These are phyloP conservation scores for Atherinomorus stipes DNA, from an alignment of 2,113 vertebrate genomes.

Conservation along the genomic window DNA sequence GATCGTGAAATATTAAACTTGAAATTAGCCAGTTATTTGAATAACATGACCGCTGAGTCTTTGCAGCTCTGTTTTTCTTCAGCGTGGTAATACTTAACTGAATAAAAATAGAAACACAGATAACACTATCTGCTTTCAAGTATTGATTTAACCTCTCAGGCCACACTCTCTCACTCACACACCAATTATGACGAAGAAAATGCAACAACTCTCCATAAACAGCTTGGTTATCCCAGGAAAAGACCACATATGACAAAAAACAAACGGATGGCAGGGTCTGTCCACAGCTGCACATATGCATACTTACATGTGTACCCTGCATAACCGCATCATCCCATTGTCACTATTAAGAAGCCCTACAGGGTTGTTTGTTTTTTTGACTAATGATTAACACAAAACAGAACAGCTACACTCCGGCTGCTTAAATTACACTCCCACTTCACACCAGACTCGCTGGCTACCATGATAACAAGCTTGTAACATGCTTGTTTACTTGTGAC, in stretches of 20 bases:
- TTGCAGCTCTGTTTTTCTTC: constrained; percentile 10
- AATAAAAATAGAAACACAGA: constrained; percentile 56
- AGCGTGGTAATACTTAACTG: constrained; percentile 11
- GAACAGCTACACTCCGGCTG: constrained; percentile 5
- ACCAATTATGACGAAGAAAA: constrained; percentile 31
- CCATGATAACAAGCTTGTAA: constrained; percentile 31
- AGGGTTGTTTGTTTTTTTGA: not conserved
- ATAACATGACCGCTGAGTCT: not conserved
- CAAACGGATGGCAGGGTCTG: not conserved
- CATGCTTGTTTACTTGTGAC: constrained; percentile 66
- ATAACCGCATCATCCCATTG: not conserved
- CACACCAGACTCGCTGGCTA: constrained; percentile 6
- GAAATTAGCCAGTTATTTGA: not conserved
- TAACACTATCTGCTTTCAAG: constrained; percentile 54
- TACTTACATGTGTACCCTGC: not conserved
- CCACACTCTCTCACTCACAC: constrained; percentile 28
- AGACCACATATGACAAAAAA: not conserved
- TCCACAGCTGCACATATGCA: not conserved
- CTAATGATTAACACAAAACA: not conserved
- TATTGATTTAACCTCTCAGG: constrained; percentile 58
- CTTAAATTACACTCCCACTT: constrained; percentile 5
- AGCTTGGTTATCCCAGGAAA: not conserved
- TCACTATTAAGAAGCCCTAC: not conserved
- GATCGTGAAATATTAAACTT: not conserved
- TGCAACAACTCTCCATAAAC: not conserved